These are phyloP conservation scores for Herpetotheres cachinnans DNA, from an alignment of 2,113 vertebrate species.

Conservation along the genomic window DNA sequence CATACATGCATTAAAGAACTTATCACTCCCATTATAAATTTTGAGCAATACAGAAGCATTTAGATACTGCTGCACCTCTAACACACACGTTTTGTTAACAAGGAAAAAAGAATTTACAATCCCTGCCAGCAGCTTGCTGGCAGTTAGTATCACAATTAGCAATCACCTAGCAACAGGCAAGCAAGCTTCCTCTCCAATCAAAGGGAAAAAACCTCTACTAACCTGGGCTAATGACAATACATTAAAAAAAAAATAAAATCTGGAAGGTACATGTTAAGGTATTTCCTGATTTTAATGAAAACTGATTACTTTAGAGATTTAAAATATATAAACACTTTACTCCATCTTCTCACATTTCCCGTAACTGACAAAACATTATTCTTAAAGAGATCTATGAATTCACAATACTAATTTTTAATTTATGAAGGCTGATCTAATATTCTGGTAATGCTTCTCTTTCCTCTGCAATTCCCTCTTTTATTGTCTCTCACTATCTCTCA, in stretches of 20 bases:
- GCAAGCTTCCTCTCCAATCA: slow-evolving; percentile 63
- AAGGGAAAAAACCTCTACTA: slow-evolving; percentile 34
- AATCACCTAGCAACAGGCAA: slow-evolving; percentile 77
- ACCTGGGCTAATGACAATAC: slow-evolving; percentile 56
- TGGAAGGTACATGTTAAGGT: slow-evolving; percentile 20
- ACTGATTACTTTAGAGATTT: slow-evolving; percentile 6
- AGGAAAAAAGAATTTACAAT: slow-evolving; percentile 58
- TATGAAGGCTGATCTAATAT: slow-evolving; percentile 41
- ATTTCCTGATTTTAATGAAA: slow-evolving; percentile 38
- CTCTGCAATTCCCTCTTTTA: neutral
- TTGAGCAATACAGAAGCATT: slow-evolving; percentile 11
- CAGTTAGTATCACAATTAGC: slow-evolving; percentile 73
- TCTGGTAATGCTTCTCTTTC: neutral
- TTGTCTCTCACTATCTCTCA: neutral
- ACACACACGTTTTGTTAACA: slow-evolving; percentile 53
- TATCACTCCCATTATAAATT: neutral
- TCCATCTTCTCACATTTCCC: neutral
- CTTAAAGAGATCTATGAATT: slow-evolving; percentile 23
- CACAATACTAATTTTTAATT: slow-evolving; percentile 36
- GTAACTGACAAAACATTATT: neutral
- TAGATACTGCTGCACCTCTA: neutral
- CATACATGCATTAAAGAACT: neutral
- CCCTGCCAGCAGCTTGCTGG: slow-evolving; percentile 67
- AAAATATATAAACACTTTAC: neutral
- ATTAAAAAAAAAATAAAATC: slow-evolving; percentile 4